Evolutionary conservation across 2,888 invertebrate species (phyloP).

Genomic region (Prenolepis imparis): DNA sequence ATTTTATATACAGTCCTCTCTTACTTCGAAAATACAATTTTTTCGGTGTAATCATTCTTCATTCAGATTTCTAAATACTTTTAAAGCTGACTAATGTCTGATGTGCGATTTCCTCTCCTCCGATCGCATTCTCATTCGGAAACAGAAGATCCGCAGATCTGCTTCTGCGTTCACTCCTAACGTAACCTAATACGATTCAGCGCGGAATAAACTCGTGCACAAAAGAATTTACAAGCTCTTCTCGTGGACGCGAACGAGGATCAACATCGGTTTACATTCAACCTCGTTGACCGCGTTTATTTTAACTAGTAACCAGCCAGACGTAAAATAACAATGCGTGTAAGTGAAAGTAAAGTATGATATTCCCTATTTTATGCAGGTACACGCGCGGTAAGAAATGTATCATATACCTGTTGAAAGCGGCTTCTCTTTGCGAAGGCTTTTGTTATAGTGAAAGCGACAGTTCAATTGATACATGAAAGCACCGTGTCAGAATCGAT

Average conservation of each 20-base stretch:
- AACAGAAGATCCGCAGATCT: background rate
- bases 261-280: background rate
- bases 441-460: constrained; percentile 29
- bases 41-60: too few relatives aligned
- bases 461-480: constrained; percentile 14
- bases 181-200: constrained; percentile 26
- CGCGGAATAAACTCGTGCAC: constrained; percentile 1
- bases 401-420: background rate
- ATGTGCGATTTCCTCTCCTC: background rate
- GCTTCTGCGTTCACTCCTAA: constrained; percentile 9
- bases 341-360: constrained; percentile 40
- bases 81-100: background rate
- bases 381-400: background rate
- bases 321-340: constrained; percentile 26
- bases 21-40: too few relatives aligned
- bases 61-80: too few relatives aligned
- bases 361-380: background rate
- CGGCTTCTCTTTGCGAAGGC: background rate
- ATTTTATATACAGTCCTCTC: too few relatives aligned
- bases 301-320: background rate
- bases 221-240: background rate
- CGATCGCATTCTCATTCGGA: background rate
- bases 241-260: background rate
- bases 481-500: background rate
- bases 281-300: background rate